These are phyloP conservation scores for Agrilus mali DNA, from an alignment of 2,888 invertebrate species.

Conservation along the genomic window DNA sequence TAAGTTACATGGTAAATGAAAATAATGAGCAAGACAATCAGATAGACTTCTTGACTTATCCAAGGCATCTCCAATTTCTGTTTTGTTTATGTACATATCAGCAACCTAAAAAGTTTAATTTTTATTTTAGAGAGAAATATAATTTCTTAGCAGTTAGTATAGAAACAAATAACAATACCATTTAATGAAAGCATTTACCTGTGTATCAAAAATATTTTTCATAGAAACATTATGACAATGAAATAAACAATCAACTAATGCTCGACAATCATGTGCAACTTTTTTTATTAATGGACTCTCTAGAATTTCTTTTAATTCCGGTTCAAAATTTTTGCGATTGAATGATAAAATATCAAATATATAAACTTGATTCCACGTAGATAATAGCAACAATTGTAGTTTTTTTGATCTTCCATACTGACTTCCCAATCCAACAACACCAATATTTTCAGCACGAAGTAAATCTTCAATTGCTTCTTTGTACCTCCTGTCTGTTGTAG, in stretches of 20 bases:
- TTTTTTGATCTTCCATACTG: constrained; percentile 6
- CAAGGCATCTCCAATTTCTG: not conserved
- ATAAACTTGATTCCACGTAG: constrained; percentile 14
- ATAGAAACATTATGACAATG: constrained; percentile 11
- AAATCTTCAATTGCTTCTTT: constrained; percentile 10
- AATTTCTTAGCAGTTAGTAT: not conserved
- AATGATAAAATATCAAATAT: constrained; percentile 14
- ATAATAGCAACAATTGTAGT: constrained; percentile 11
- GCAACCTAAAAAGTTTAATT: constrained; percentile 6
- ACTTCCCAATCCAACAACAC: constrained; percentile 9
- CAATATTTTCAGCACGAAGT: constrained; percentile 11
- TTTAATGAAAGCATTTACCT: constrained; percentile 7
- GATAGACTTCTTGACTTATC: constrained; percentile 4
- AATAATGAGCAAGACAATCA: constrained; percentile 11
- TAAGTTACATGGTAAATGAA: constrained; percentile 12
- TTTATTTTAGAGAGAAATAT: too few relatives aligned
- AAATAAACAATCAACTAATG: constrained; percentile 9
- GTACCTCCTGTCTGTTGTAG: constrained; percentile 11
- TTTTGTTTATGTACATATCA: constrained; percentile 3
- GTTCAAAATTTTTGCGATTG: constrained; percentile 7
- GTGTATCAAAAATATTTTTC: constrained; percentile 17
- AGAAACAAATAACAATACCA: not conserved
- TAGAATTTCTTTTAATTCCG: constrained; percentile 12
- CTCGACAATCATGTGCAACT: constrained; percentile 13
- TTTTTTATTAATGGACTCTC: constrained; percentile 11